phyloP scores from a whole-genome alignment of 2,888 invertebrate species.

The Cataglyphis albicans region DNA sequence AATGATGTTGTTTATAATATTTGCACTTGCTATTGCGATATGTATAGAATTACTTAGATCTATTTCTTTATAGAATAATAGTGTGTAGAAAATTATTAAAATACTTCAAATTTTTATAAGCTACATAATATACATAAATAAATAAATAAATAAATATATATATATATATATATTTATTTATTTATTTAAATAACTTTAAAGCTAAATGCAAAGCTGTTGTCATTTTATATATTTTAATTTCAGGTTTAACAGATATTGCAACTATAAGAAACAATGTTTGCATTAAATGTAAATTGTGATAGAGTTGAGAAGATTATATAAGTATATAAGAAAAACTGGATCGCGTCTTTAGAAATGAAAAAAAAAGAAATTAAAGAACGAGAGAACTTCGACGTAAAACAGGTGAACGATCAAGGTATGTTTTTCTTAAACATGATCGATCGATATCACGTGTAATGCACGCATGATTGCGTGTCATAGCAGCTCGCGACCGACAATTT shows the following conservation, averaged over 20 bases:
- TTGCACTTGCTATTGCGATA: background rate
- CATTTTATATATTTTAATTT: background rate
- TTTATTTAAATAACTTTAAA: background rate
- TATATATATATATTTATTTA: too few species aligned
- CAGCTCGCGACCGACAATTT: background rate
- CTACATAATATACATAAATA: background rate
- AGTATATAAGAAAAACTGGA: background rate
- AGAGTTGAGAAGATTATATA: background rate
- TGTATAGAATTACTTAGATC: background rate
- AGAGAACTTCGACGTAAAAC: background rate
- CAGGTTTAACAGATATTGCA: background rate
- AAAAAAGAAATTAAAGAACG: background rate
- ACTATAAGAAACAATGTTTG: background rate
- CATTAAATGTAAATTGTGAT: background rate
- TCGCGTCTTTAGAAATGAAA: background rate
- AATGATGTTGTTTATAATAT: background rate
- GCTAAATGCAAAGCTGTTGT: background rate
- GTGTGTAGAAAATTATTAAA: background rate
- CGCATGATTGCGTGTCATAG: conserved; percentile 39
- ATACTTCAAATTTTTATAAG: background rate
- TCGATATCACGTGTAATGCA: conserved; percentile 50
- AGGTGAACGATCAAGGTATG: background rate
- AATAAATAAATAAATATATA: too few species aligned
- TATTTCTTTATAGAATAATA: background rate
- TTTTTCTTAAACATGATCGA: conserved; percentile 30